Evolutionary conservation across 1,140 invertebrate species (phyloP), one percentile per base, ranked within the genome.

Genomic region (Coboldia fuscipes): DNA sequence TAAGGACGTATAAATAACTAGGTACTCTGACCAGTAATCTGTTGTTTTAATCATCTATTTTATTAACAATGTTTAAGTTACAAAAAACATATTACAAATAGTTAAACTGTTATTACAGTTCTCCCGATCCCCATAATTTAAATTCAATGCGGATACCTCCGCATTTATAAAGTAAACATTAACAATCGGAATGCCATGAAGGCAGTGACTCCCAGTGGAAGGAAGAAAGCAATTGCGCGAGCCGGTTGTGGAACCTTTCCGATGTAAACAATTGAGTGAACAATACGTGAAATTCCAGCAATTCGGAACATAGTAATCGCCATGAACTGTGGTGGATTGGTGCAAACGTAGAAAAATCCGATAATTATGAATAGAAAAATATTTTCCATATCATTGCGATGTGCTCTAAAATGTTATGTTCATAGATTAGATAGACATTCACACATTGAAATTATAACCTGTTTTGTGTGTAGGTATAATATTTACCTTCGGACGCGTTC

Each of bases 301-400:
- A 61, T 41, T 32, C 70, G 54, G 46, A 77, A 73, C 33, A 76
- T 49, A 7, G 57, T 44, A 0, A 56, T 52, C 2, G 73, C 72
- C 30, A 58, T 35, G 3, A 38, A 40, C 0, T 51, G 42, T 16
- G 48, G 43, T 0, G 76, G 76, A 19, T 57, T 57, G 0, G 70
- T 75, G 0, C 65, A 49, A 13, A 73, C 46, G 44, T 75, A 80
- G 13, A 75, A 42, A 2, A 66, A 61, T 6, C 60, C 67, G 13
- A 71, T 48, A 4, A 74, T 45, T 42, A 73, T 61, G 44, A 77
- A 81, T 3, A 67, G 54, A 0, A 70, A 58, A 35, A 79, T 75
- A 45, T 78, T 81, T 54, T 81, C 77, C 42, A 80, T 45, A 44
- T 78, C 74, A 43, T 77, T 78, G 33, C 61, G 50, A 45, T 78